Percentiles rank a stretch among this genome's conserved stretches.
Evolutionary conservation across 2,113 vertebrate species (phyloP).

Genomic region (crab-eating macaque (Macaca fascicularis)): DNA sequence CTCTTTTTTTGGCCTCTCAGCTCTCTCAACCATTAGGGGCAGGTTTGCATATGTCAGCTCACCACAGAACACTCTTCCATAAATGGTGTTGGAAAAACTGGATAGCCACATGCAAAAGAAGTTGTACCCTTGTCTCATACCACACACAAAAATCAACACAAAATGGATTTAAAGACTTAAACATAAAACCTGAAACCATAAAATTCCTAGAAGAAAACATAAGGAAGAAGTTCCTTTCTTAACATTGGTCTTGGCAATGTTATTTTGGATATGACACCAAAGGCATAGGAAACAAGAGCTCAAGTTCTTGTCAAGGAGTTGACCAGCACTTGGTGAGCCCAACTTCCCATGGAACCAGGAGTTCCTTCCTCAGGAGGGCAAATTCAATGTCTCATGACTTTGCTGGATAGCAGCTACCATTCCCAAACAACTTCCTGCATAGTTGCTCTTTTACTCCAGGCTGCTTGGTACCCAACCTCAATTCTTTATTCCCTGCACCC

Average conservation of each 20-base stretch:
- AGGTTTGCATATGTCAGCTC: not conserved
- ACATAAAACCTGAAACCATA: not conserved
- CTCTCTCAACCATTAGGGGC: not conserved
- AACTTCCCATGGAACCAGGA: not conserved
- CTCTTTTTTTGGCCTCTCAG: not conserved
- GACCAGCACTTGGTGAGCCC: not conserved
- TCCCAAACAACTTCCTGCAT: not conserved
- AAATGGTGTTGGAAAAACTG: not conserved
- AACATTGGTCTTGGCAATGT: not conserved
- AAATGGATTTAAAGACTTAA: not conserved
- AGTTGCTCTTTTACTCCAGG: not conserved
- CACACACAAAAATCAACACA: not conserved
- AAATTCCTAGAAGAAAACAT: not conserved
- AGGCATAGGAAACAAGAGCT: not conserved
- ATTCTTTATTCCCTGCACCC: not conserved
- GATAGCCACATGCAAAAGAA: not conserved
- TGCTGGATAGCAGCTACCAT: not conserved
- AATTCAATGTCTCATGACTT: not conserved
- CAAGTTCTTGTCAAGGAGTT: not conserved
- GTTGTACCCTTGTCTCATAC: not conserved
- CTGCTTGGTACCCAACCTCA: not conserved
- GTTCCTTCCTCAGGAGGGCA: not conserved
- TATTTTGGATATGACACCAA: not conserved
- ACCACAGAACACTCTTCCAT: not conserved
- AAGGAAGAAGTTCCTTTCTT: not conserved